phyloP scores from a whole-genome alignment of 2,888 invertebrate genomes.

The Drosophila stalkeri region DNA sequence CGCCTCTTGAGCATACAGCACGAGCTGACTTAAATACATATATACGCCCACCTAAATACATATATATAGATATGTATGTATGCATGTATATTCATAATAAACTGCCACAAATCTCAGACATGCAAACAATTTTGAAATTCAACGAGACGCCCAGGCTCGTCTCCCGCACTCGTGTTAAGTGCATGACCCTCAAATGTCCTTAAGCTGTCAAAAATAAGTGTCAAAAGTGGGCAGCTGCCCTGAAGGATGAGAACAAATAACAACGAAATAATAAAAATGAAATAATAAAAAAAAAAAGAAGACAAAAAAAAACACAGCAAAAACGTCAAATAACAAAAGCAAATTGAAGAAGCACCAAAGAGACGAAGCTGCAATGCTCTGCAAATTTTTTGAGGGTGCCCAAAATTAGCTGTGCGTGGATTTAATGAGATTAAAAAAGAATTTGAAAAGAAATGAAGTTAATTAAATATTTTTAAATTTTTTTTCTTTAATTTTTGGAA shows the following conservation, averaged over 20 bases:
- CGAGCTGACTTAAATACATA: not conserved
- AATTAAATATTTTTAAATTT: too few species aligned
- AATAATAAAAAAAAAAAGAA: conserved; percentile 17
- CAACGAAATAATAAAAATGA: conserved; percentile 61
- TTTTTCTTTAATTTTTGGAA: too few species aligned
- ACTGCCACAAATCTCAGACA: conserved; percentile 68
- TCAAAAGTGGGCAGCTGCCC: conserved; percentile 55
- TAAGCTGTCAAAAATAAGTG: conserved; percentile 77
- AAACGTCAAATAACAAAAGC: conserved; percentile 13
- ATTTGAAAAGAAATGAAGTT: too few species aligned
- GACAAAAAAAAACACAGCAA: not conserved
- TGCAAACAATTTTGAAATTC: conserved; percentile 54
- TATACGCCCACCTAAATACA: not conserved
- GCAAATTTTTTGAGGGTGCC: too few species aligned
- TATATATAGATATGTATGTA: not conserved
- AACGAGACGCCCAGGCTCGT: conserved; percentile 6
- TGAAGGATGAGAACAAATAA: conserved; percentile 39
- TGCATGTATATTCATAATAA: conserved; percentile 54
- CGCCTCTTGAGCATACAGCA: conserved; percentile 24
- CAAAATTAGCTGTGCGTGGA: not conserved
- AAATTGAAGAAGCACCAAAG: not conserved
- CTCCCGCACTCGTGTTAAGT: conserved; percentile 35
- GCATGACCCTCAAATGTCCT: conserved; percentile 77
- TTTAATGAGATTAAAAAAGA: too few species aligned
- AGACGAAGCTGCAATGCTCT: conserved; percentile 17